These are phyloP conservation scores for Hirtodrosophila alboralis DNA, from an alignment of 2,888 invertebrate genomes.

Conservation along the genomic window DNA sequence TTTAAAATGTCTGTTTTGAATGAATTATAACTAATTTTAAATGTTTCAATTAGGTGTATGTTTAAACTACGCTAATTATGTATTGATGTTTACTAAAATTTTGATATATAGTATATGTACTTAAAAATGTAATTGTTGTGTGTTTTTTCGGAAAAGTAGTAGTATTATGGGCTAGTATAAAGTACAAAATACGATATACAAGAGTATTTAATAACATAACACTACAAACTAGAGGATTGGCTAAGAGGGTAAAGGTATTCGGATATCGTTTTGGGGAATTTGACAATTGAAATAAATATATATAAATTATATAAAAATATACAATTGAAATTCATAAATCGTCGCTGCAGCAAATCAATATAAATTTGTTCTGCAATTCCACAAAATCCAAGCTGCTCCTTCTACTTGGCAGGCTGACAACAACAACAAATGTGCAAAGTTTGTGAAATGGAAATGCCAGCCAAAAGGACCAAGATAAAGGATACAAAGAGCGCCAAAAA, in stretches of 20 bases:
- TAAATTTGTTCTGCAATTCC: constrained; percentile 9
- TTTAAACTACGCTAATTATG: constrained; percentile 34
- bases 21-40: constrained; percentile 7
- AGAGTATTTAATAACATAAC: constrained; percentile 48
- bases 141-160: constrained; percentile 7
- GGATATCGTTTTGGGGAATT: constrained; percentile 1
- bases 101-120: constrained; percentile 11
- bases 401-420: constrained; percentile 25
- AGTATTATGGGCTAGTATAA: constrained; percentile 11
- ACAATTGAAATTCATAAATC: constrained; percentile 8
- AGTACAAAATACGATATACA: constrained; percentile 58
- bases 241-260: constrained; percentile 16
- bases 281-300: constrained; percentile 6
- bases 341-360: constrained; percentile 15
- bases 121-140: constrained; percentile 14
- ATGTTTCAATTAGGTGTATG: constrained; percentile 14
- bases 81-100: constrained; percentile 20
- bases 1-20: constrained; percentile 10
- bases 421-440: constrained; percentile 30
- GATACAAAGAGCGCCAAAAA: background rate
- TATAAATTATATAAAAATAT: constrained; percentile 20
- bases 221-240: constrained; percentile 53
- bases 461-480: constrained; percentile 5
- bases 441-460: constrained; percentile 31
- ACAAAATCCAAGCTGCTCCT: constrained; percentile 2